Evolutionary conservation across 2,888 invertebrate genomes (phyloP), one percentile per base, ranked within the genome.

Genomic region (Geotrupes spiniger): DNA sequence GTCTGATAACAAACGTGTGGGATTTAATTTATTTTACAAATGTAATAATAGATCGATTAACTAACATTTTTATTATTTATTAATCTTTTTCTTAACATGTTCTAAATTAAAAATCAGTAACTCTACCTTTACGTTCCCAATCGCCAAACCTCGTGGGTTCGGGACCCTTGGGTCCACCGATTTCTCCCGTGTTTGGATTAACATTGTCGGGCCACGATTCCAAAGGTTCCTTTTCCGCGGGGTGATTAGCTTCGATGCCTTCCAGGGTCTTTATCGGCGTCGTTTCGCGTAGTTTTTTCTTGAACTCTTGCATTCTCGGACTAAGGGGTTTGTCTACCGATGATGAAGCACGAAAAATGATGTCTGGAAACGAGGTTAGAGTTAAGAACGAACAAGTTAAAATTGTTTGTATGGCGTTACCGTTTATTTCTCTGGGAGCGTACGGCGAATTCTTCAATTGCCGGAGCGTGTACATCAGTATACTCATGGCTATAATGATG

Each of bases 91-190:
- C n/a, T 21, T 21, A 21, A 4, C 21, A 21, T 21, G 3, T 6
- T 21, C 3, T 21, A 21, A 6, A 21, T 31, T 78, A 98, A 76
- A 99, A 99, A 77, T 99, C 99, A 1, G 91, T 81, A 28, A 94
- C 94, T 68, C 98, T 79, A 51, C 99, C 99, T 69, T 99, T 99
- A 58, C 98, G 81, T 71, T 99, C 99, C 99, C 99, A 99, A 75
- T 99, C 99, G 1, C 99, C 99, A 75, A 93, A 99, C 60, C 99
- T 81, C 8, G 99, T 99, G 5, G 99, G 99, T 77, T 99, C 99
- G 1, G 97, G 99, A 4, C 99, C 99, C 61, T 83, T 78, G 0
- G 98, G 98, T 0, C 98, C 98, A 27, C 93, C 93, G 47, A 92
- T 76, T 80, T 99, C 98, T 8, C 98, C 98, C 4, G 97, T 98